Evolutionary conservation across 2,888 invertebrate species (phyloP).

Genomic region (Alviniconcha strummeri): DNA sequence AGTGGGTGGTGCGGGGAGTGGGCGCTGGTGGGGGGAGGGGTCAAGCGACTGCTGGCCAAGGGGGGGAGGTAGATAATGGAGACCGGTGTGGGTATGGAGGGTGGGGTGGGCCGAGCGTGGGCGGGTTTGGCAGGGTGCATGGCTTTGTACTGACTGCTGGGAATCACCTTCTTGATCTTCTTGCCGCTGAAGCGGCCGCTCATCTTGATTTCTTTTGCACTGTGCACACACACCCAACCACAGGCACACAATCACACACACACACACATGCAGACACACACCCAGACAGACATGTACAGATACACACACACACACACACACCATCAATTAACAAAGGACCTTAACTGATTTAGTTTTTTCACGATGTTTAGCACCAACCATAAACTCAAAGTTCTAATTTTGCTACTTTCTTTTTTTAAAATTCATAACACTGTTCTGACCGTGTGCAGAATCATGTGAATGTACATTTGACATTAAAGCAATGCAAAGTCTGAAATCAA

Average conservation of each 20-base stretch:
- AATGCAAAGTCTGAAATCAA: no score
- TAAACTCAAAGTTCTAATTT: no score
- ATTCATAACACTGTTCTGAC: no score
- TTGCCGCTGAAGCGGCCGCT: slow-evolving; percentile 30
- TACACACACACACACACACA: background rate
- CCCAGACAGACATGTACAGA: background rate
- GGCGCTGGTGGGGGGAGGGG: slow-evolving; percentile 1
- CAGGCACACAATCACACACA: background rate
- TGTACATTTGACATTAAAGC: no score
- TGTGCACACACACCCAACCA: background rate
- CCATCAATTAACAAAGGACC: no score
- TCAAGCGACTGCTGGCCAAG: background rate
- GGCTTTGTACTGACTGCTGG: slow-evolving; percentile 20
- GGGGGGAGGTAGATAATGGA: background rate
- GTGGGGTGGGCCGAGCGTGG: background rate
- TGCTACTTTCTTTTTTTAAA: no score
- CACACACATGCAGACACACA: background rate
- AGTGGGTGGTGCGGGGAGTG: slow-evolving; percentile 8
- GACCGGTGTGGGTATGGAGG: background rate
- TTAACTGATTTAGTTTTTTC: no score
- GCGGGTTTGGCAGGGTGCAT: background rate
- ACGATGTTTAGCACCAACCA: no score
- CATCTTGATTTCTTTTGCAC: slow-evolving; percentile 35
- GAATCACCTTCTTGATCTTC: slow-evolving; percentile 29
- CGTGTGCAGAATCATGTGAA: no score